Percentiles rank a stretch among this genome's conserved stretches.
Conservation (phyloP, 2,113 vertebrate species). For the Murina feae region DNA sequence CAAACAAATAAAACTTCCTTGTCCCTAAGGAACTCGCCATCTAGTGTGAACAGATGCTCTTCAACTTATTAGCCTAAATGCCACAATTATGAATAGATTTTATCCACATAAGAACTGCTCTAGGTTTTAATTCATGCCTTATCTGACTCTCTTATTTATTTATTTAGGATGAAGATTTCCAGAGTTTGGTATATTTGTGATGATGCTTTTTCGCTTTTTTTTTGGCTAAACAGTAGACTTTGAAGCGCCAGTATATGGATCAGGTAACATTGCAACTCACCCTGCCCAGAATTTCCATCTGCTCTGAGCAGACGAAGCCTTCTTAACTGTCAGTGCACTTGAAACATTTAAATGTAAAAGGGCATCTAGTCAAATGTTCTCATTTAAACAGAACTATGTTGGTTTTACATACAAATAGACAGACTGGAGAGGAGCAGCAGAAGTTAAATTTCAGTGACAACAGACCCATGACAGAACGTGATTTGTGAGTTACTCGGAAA, state of each 20-base stretch:
- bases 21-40: background rate
- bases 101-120: background rate
- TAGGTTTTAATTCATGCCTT: background rate
- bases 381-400: background rate
- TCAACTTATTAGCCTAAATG: background rate
- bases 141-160: background rate
- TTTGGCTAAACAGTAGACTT: background rate
- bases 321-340: background rate
- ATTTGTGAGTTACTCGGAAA: background rate
- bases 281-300: conserved; percentile 17
- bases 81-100: background rate
- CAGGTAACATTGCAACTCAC: background rate
- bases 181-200: background rate
- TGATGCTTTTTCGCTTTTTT: background rate
- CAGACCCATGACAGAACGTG: background rate
- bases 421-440: background rate
- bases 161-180: background rate
- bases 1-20: background rate
- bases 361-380: background rate
- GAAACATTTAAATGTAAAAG: background rate
- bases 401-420: background rate
- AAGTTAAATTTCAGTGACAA: background rate
- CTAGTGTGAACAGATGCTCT: background rate
- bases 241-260: background rate
- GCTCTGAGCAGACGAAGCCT: background rate